These are phyloP conservation scores for Crypturellus tataupa DNA, from an alignment of 2,797 vertebrate species.

Conservation along the genomic window DNA sequence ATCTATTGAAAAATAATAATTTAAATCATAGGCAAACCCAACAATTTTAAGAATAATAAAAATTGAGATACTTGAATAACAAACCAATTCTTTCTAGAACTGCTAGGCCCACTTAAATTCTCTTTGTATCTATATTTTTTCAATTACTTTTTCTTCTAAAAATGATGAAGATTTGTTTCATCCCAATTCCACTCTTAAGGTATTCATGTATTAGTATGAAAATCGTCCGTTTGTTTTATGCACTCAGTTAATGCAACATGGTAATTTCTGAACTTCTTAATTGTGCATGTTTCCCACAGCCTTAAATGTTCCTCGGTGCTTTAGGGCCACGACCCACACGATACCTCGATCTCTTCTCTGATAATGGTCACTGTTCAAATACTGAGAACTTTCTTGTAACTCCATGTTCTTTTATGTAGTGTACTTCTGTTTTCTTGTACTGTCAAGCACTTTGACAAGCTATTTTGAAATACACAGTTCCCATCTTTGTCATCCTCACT, in stretches of 20 bases:
- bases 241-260: background rate
- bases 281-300: background rate
- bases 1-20: background rate
- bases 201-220: background rate
- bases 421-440: background rate
- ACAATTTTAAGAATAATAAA: background rate
- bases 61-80: rapidly evolving
- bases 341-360: background rate
- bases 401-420: background rate
- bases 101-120: background rate
- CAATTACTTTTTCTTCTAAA: background rate
- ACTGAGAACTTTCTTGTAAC: background rate
- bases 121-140: background rate
- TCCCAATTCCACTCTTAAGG: background rate
- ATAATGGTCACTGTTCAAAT: background rate
- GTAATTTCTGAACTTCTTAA: background rate
- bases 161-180: background rate
- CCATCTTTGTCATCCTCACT: background rate
- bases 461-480: background rate
- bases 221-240: background rate
- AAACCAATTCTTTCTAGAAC: background rate
- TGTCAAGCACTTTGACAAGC: background rate
- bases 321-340: background rate
- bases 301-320: background rate
- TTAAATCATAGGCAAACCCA: background rate